phyloP scores from a whole-genome alignment of 2,888 invertebrate genomes.

The Phania funesta region DNA sequence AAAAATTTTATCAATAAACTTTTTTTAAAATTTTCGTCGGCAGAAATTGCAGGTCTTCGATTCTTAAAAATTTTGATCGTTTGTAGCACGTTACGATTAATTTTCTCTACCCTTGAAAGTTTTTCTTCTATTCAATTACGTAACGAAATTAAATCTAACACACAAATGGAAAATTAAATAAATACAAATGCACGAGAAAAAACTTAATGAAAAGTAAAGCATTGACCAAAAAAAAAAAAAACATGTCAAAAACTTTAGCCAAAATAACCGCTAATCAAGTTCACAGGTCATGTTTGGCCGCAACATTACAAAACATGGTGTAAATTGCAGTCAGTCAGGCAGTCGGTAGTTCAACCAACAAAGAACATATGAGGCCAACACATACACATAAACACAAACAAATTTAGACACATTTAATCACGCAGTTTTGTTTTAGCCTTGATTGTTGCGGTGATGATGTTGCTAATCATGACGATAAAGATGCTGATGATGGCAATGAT shows the following conservation, averaged over 20 bases:
- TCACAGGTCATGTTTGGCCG: constrained; percentile 72
- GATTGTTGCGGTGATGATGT: constrained; percentile 39
- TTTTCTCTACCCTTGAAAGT: neutral
- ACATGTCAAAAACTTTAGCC: constrained; percentile 73
- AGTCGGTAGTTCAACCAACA: constrained; percentile 21
- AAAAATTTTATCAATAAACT: too few relatives aligned
- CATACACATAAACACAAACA: constrained; percentile 10
- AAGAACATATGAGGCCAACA: constrained; percentile 49
- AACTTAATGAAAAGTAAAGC: constrained; percentile 48
- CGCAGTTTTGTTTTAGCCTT: constrained; percentile 57
- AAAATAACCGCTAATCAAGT: constrained; percentile 78
- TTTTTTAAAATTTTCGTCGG: too few relatives aligned
- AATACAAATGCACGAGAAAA: constrained; percentile 28
- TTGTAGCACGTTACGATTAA: too few relatives aligned
- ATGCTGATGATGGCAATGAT: constrained; percentile 46
- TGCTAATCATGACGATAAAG: constrained; percentile 10
- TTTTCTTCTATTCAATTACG: constrained; percentile 47
- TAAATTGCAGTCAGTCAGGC: constrained; percentile 48
- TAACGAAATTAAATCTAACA: constrained; percentile 61
- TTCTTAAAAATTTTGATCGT: too few relatives aligned
- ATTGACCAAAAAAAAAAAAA: constrained; percentile 53
- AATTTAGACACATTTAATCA: constrained; percentile 64
- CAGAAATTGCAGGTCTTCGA: too few relatives aligned
- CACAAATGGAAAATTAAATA: constrained; percentile 51
- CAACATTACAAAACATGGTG: constrained; percentile 61